phyloP scores from a whole-genome alignment of 2,888 invertebrate genomes.

The Luffia ferchaultella region DNA sequence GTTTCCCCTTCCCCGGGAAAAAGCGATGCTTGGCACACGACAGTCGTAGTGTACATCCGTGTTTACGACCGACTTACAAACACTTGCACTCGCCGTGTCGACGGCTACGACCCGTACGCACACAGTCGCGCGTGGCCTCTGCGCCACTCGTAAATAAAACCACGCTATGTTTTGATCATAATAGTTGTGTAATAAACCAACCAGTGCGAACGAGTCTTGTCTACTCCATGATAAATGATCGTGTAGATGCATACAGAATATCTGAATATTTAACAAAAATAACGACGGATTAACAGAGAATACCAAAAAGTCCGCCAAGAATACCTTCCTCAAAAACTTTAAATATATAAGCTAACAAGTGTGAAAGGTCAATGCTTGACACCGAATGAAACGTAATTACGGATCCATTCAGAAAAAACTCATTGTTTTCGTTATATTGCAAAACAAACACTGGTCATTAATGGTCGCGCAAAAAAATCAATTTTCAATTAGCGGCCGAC shows the following conservation, averaged over 20 bases:
- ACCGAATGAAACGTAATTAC: background rate
- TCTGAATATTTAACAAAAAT: no score
- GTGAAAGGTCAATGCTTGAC: background rate
- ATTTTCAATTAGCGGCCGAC: slow-evolving; percentile 27
- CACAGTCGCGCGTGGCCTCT: slow-evolving; percentile 42
- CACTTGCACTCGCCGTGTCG: slow-evolving; percentile 42
- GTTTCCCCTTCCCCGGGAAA: slow-evolving; percentile 5
- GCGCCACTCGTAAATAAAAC: slow-evolving; percentile 44
- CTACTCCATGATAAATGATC: background rate
- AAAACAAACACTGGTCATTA: slow-evolving; percentile 19
- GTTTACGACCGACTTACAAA: slow-evolving; percentile 41
- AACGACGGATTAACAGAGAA: no score
- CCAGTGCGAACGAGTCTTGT: background rate
- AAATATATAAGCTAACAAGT: background rate
- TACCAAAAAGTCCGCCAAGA: no score
- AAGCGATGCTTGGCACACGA: slow-evolving; percentile 9
- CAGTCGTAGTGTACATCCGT: slow-evolving; percentile 26
- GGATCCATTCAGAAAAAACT: background rate
- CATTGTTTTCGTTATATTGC: slow-evolving; percentile 6
- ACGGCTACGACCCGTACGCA: slow-evolving; percentile 33
- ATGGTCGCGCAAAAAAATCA: slow-evolving; percentile 27
- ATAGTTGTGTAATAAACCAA: slow-evolving; percentile 16
- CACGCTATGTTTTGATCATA: slow-evolving; percentile 26
- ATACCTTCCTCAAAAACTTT: background rate
- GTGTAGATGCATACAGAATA: no score